Conservation (phyloP, 2,888 invertebrate species). For the Metalampra italica region DNA sequence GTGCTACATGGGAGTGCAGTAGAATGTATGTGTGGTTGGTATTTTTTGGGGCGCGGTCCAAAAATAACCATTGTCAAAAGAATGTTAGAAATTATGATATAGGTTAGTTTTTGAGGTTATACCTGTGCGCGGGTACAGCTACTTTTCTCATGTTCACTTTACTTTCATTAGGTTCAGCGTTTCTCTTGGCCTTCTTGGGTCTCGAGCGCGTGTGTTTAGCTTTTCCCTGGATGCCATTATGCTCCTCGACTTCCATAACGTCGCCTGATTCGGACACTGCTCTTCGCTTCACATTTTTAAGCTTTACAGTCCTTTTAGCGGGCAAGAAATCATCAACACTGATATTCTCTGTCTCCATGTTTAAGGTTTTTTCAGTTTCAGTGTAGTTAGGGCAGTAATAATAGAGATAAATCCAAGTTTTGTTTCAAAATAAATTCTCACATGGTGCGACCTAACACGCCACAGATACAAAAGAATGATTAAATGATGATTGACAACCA, state of each 20-base stretch:
- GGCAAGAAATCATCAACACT: constrained; percentile 73
- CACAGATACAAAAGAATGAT: constrained; percentile 25
- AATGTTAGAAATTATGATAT: too few relatives aligned
- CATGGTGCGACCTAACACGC: constrained; percentile 30
- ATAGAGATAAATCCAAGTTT: constrained; percentile 9
- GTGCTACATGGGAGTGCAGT: too few relatives aligned
- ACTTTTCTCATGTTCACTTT: constrained; percentile 84
- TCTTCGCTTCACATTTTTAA: constrained; percentile 74
- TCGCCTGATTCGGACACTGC: constrained; percentile 69
- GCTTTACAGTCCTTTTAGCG: constrained; percentile 64
- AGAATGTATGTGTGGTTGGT: too few relatives aligned
- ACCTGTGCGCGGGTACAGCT: constrained; percentile 93
- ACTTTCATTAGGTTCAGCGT: constrained; percentile 69
- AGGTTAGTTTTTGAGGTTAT: constrained; percentile 33
- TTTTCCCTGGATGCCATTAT: constrained; percentile 78
- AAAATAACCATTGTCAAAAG: too few relatives aligned
- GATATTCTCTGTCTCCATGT: constrained; percentile 72
- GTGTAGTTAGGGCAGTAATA: background rate
- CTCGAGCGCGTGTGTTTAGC: constrained; percentile 56
- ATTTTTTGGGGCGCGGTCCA: too few relatives aligned
- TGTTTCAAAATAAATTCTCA: constrained; percentile 29
- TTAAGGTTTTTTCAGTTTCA: constrained; percentile 10
- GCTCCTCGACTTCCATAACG: constrained; percentile 83
- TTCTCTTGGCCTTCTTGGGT: constrained; percentile 61
- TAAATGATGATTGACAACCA: constrained; percentile 1